Base-by-base conservation (phyloP, 1,140 invertebrate genomes). In the Bombus ignitus region DNA sequence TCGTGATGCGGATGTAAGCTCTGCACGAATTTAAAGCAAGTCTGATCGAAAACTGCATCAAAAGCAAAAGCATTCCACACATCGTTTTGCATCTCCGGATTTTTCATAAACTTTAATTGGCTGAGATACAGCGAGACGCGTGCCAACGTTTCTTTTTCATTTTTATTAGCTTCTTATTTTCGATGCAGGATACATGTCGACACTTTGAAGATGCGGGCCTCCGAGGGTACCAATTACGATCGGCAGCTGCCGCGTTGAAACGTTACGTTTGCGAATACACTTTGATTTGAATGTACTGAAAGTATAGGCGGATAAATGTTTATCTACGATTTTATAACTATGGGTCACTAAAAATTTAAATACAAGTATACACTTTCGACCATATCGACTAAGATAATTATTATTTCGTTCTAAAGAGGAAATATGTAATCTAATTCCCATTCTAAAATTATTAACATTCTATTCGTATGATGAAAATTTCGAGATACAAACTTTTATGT, bases 211-310 rank as follows among this genome's bases (percentile, higher is more conserved):
- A 93, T 93, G 92, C 92, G 92, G 92, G 91, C 90, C 81, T 90
- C 81, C 86, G 87, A 90, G 91, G 89, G 89, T 94, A 92, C 92
- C 92, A 93, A 94, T 94, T 94, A 94, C 85, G 92, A 92, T 91
- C 88, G 71, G 90, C 93, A 93, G 93, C 92, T 93, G 93, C 90
- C 85, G 79, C 85, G 77, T 65, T 85, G 71, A 75, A 80, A 68
- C 79, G 59, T 42, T 74, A 22, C 81, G 71, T 87, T 88, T 88
- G 84, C 83, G 79, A 87, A 89, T 80, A 66, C 42, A 57, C 62
- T n/a, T 68, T 81, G 71, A 86, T 82, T 74, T 79, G 89, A 92
- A 88, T 81, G 59, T 70, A 80, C 62, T 35, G 42, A 18, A 32
- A 68, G 8, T 66, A 74, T 35, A 53, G 47, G 6, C 18, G 47